Base-by-base conservation (phyloP, 2,113 vertebrate genomes). In the Thunnus thynnus region DNA sequence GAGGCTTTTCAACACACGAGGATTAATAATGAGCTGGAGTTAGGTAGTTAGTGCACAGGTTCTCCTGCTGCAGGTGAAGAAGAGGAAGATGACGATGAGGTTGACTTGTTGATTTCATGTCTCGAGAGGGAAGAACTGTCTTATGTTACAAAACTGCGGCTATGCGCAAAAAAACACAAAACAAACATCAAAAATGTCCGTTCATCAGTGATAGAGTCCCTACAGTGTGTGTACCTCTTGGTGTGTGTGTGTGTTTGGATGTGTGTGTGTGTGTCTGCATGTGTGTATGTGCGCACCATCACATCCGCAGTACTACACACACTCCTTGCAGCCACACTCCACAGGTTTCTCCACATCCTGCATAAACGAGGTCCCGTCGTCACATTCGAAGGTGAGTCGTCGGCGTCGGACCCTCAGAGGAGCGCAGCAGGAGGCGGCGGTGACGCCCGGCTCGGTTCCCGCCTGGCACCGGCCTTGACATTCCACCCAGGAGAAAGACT, bases 291-390 rank as follows among this genome's bases (percentile, higher is more conserved):
- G 78, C n/a, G 65, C 60, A 25, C 25, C 25, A 48, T 16, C 4
- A 14, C 70, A 51, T 61, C 32, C 54, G 4, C 60, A 20, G 69
- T 4, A 27, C 95, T 97, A 99, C 64, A 95, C 94, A 90, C 98
- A 99, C 85, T 93, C 94, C 86, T 95, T 95, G 82, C 98, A 99
- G 93, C 98, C 97, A 0, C 98, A 99, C 86, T 98, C 97, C 93
- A 96, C 96, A 48, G 97, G 96, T 87, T 98, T 99, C 94, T 99
- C 98, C 93, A 99, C 97, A 79, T 99, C 97, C 92, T 98, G 97
- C 5, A 95, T 96, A 8, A 99, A 97, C 22, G 97, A 97, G 0
- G 96, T 97, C 3, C 98, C 98, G 0, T 99, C 97, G 80, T 97
- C 97, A 93, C 98, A 99, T 87, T 98, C 96, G 0, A 99, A 99